A percentile compares a stretch with the other conserved stretches of the same genome.
phyloP scores from a whole-genome alignment of 2,113 vertebrate genomes.

The Pogonocichla stellata region DNA sequence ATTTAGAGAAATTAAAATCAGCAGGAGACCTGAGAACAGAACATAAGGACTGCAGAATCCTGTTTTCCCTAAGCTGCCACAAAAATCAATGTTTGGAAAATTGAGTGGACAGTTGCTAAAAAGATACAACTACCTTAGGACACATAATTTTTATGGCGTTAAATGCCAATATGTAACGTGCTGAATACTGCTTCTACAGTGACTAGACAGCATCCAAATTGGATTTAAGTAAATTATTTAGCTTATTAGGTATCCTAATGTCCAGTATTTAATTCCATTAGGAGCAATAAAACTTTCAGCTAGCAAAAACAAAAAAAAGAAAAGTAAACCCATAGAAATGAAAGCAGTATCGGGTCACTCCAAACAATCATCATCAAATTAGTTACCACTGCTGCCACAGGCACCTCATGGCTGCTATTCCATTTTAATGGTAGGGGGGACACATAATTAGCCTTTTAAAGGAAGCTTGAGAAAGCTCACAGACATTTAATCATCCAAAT shows the following conservation, averaged over 20 bases:
- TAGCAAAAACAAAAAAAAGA: background rate
- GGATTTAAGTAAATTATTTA: slow-evolving; percentile 20
- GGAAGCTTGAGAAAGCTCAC: background rate
- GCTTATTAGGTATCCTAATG: background rate
- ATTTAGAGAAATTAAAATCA: slow-evolving; percentile 9
- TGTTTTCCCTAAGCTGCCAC: background rate
- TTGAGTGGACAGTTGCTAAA: background rate
- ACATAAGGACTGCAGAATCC: background rate
- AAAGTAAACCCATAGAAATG: background rate
- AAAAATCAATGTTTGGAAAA: slow-evolving; percentile 1
- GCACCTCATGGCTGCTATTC: background rate
- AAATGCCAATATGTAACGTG: background rate
- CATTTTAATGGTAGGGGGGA: background rate
- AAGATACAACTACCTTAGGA: background rate
- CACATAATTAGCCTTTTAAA: background rate
- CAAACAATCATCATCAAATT: background rate
- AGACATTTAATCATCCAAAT: background rate
- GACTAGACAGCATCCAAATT: slow-evolving; percentile 5
- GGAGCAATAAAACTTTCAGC: background rate
- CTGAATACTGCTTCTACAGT: background rate
- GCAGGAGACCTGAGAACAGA: background rate
- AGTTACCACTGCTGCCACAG: background rate
- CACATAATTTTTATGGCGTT: background rate
- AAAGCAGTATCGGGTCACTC: background rate
- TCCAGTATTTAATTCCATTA: slow-evolving; percentile 6